Percentiles rank a stretch among this genome's conserved stretches.
These are phyloP conservation scores for Drosophila peninsularis DNA, from an alignment of 2,888 invertebrate species.

Conservation along the genomic window DNA sequence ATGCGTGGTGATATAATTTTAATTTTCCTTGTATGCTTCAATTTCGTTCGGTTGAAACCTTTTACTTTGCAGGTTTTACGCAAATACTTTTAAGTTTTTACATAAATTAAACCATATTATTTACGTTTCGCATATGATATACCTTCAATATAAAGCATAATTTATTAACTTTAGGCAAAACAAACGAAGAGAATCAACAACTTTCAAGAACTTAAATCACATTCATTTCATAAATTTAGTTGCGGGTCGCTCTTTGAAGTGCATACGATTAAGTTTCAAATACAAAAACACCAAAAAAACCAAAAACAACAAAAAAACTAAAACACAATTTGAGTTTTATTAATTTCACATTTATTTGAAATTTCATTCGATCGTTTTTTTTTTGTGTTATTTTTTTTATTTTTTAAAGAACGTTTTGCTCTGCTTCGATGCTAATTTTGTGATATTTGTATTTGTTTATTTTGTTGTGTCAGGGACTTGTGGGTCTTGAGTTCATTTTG, in stretches of 20 bases:
- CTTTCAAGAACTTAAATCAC: constrained; percentile 39
- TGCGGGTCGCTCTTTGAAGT: constrained; percentile 58
- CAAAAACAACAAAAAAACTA: constrained; percentile 48
- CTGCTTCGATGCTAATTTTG: constrained; percentile 78
- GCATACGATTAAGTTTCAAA: constrained; percentile 61
- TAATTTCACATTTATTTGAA: constrained; percentile 21
- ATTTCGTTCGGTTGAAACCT: constrained; percentile 39
- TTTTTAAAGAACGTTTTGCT: constrained; percentile 53
- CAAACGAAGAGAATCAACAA: constrained; percentile 9
- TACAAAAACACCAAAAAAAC: constrained; percentile 56
- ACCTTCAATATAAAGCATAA: constrained; percentile 74
- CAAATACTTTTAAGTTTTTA: constrained; percentile 45
- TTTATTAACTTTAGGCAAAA: constrained; percentile 61
- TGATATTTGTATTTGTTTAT: constrained; percentile 74
- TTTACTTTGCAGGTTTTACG: constrained; percentile 32
- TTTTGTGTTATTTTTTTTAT: constrained; percentile 4
- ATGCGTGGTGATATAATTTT: constrained; percentile 81
- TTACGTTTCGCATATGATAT: constrained; percentile 59
- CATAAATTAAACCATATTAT: constrained; percentile 39
- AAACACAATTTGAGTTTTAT: constrained; percentile 77
- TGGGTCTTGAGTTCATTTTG: constrained; percentile 7
- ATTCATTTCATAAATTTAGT: constrained; percentile 57
- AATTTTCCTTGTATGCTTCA: constrained; percentile 69
- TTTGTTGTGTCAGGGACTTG: constrained; percentile 31
- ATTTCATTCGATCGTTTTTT: constrained; percentile 3